These are phyloP conservation scores for Perccottus glenii DNA, from an alignment of 2,113 vertebrate species.

Conservation along the genomic window DNA sequence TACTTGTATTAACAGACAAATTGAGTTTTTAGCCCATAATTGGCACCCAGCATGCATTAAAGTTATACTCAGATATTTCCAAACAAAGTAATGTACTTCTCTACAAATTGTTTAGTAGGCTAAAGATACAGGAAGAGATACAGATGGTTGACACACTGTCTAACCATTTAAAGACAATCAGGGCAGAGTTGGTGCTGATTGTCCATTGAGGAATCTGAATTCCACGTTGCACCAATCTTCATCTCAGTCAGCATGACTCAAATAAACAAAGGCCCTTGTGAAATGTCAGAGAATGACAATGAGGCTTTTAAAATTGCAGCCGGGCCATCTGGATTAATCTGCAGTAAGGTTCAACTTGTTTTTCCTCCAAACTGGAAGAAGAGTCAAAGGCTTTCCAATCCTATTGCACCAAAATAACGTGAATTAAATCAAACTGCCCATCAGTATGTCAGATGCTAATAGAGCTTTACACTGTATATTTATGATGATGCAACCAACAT, in stretches of 20 bases:
- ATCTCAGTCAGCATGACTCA: constrained; percentile 57
- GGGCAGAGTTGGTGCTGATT: constrained; percentile 33
- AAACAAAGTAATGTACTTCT: too few species aligned
- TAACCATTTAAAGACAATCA: constrained; percentile 34
- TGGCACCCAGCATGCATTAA: too few species aligned
- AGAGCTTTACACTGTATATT: too few species aligned
- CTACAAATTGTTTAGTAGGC: too few species aligned
- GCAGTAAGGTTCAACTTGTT: constrained; percentile 33
- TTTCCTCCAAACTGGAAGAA: constrained; percentile 6
- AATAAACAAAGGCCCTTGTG: constrained; percentile 44
- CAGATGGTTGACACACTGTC: background rate
- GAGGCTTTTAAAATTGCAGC: constrained; percentile 59
- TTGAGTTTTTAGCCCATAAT: too few species aligned
- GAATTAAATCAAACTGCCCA: too few species aligned
- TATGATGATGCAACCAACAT: too few species aligned
- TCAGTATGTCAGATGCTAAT: too few species aligned
- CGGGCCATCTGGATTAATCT: constrained; percentile 53
- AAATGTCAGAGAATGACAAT: constrained; percentile 68
- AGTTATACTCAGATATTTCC: too few species aligned
- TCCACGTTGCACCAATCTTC: constrained; percentile 38
- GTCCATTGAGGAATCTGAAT: constrained; percentile 52
- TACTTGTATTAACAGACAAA: too few species aligned
- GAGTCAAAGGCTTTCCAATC: background rate
- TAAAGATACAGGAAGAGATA: too few species aligned
- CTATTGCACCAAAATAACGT: too few species aligned